Base-by-base conservation (phyloP, 2,888 invertebrate species). In the Catonia carolina region DNA sequence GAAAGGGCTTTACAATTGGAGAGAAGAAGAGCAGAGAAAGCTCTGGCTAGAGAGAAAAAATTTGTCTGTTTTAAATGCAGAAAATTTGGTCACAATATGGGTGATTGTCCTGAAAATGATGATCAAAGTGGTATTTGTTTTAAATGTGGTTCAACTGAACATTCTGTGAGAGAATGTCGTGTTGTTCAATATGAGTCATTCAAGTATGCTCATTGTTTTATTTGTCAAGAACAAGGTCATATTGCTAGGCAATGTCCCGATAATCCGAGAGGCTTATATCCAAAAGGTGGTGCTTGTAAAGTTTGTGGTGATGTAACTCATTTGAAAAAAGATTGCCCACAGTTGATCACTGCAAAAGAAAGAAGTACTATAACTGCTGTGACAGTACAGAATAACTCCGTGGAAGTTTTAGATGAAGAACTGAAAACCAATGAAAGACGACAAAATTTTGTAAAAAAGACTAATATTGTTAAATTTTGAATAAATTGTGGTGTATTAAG, bases 61-160 rank as follows among this genome's bases (percentile, higher is more conserved):
- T 82, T 83, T 47, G 42, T 65, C 1, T 91, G 91, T 69, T 91
- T 85, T 68, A 84, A 89, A 64, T 91, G 91, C 69, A 74, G 85
- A 10, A 80, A 85, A 72, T 79, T 84, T 6, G 92, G 92, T 0
- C 93, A 93, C 68, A 79, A 83, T 64, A 73, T 92, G 31, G 83
- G 87, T 0, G 86, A 90, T 60, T 93, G 93, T 73, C 90, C 91
- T 0, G 80, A 85, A 49, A 67, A 84, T 12, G 73, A 72, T 15
- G 62, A 67, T 53, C 77, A 75, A 4, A 79, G 80, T 49, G 88
- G 87, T 6, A 81, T 91, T 48, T 92, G 92, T 68, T 92, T 87
- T 68, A 91, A 91, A 71, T 93, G 93, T 73, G 93, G 93, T 0
- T 91, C 91, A 0, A 88, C 88, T 3, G 92, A 92, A 69, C 93